Base-by-base conservation (phyloP, 2,888 invertebrate genomes). In the Euspilapteryx auroguttella region DNA sequence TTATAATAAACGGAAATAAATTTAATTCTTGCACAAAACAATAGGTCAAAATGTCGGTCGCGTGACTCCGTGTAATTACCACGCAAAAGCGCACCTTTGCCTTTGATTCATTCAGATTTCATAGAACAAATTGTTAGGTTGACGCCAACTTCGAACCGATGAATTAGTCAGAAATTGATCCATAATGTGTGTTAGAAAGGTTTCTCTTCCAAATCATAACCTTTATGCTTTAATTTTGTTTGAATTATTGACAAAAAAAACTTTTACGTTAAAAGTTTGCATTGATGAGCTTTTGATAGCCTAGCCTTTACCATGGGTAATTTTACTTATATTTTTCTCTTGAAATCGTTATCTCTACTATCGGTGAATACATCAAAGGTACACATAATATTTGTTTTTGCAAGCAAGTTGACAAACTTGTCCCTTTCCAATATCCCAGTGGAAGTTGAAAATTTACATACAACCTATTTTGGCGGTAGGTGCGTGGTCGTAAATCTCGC, bases 401-500 rank as follows among this genome's bases (percentile, higher is more conserved):
- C 34, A 36, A 34, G 37, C n/a, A n/a, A n/a, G n/a, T 34, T 36
- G 33, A 32, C 31, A 33, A 35, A 32, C 45, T 28, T 22, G 22
- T 12, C 6, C 21, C 9, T 10, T 10, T 9, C 10, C 15, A 52
- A 50, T 61, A 50, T 54, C 49, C 49, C 49, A 42, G 46, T 49
- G 45, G 46, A 51, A 58, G 61, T 62, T 63, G 58, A 63, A 69
- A n/a, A n/a, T 73, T 69, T 71, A 59, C 71, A 71, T 68, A 66
- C 56, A 61, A 64, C 52, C 63, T 63, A 58, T 63, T 64, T 61
- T 51, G 49, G 51, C 52, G 43, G 58, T 57, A 63, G 65, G 66
- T 69, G 65, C 63, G 66, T 63, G 50, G 61, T 68, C 69, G 69
- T 73, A 73, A 73, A 73, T 73, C 69, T 71, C 54, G 55, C 64